Evolutionary conservation across 37 sponge, comb jelly and placozoan species (phyloP).

Genomic region (Halichondria panicea): DNA sequence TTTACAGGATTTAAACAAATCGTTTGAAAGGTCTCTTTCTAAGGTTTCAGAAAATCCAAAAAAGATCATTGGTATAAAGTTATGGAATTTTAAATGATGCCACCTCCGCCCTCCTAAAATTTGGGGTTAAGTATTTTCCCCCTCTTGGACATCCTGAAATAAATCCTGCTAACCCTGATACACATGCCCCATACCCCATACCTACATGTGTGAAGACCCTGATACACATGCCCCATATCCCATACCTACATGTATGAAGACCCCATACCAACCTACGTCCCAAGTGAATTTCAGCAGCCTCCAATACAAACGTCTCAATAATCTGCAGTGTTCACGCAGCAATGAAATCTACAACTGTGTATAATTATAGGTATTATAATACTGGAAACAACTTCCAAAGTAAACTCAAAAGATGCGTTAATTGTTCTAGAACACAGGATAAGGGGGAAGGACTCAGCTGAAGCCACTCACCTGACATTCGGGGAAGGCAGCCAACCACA

Average conservation of each 20-base stretch:
- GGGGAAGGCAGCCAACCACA: conserved; percentile 45
- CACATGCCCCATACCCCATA: background rate
- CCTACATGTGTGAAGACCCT: background rate
- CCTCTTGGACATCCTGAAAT: no score
- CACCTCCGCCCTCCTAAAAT: no score
- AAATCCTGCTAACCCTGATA: background rate
- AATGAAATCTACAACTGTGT: background rate
- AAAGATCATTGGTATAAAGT: no score
- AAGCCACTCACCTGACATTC: conserved; percentile 72
- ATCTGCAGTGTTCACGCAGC: conserved; percentile 19
- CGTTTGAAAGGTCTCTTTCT: no score
- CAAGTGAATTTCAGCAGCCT: conserved; percentile 50
- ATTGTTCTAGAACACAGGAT: no score
- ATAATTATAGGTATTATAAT: background rate
- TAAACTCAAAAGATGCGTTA: background rate
- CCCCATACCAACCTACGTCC: conserved; percentile 48
- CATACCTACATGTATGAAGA: background rate
- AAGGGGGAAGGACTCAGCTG: no score
- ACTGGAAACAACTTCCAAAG: background rate
- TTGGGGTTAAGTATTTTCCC: no score
- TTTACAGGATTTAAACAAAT: no score
- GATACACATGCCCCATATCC: background rate
- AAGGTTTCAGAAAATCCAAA: no score
- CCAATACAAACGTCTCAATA: conserved; percentile 49
- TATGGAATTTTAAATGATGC: no score